Base-by-base conservation (phyloP, 2,888 invertebrate genomes). In the Panopea generosa region DNA sequence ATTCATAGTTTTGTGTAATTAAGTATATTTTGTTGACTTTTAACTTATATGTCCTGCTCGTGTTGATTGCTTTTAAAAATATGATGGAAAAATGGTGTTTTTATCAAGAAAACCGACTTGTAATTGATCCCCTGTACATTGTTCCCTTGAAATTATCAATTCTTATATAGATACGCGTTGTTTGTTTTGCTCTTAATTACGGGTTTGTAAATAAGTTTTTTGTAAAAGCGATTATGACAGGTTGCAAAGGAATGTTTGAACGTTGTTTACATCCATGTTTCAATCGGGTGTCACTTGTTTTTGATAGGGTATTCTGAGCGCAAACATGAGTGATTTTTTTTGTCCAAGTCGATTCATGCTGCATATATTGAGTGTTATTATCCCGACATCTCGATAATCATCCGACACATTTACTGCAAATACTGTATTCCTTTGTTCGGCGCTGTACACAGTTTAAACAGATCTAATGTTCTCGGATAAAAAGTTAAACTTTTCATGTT, bases 361-460 rank as follows among this genome's bases (percentile, higher is more conserved):
- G 81, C 77, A 81, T 77, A 74, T 77, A 81, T 81, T 74, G 81
- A 77, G 71, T 77, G 71, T 74, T 77, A 81, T 74, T 62, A 70
- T 29, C 55, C 55, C 11, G n/a, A 7, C 71, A 40, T 65, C 68
- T 69, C 61, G 60, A 68, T 75, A 72, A 80, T 76, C 73, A 80
- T 80, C 67, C 80, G 80, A 70, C 80, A 73, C 76, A 69, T 80
- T 80, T 78, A 78, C 71, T 69, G 63, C 61, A 68, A 75, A 70
- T 62, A 72, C 50, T 55, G 71, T 50, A 69, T 72, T 75, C 68
- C 80, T 80, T 80, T 80, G 80, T 80, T 80, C 66, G 71, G 29
- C 27, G 57, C 61, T 40, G 60, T 33, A 33, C 33, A 33, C 33
- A 33, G 6, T 33, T 33, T 33, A 11, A 33, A 11, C 33, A 33